Evolutionary conservation across 2,888 invertebrate species (phyloP), one percentile per base, ranked within the genome.

Genomic region (Lomographa bimaculata): DNA sequence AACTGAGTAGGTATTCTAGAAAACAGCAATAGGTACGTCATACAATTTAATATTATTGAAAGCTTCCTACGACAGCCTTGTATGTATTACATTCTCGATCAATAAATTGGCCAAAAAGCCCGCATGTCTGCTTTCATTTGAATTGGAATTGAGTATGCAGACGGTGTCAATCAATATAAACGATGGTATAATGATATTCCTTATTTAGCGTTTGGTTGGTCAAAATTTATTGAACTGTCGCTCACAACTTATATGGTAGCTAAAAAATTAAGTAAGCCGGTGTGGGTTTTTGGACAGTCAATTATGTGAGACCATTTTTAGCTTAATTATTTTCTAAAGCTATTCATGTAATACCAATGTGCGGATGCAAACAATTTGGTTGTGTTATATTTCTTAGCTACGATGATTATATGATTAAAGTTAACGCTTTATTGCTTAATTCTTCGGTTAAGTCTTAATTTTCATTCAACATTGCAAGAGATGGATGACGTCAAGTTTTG

Each of bases 61-160:
- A 28, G 10, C n/a, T n/a, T 21, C 6, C 21, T 4, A 23, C 1
- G 2, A n/a, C n/a, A 6, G 7, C 7, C 9, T 9, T 6, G 1
- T n/a, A 9, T 21, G 10, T 27, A 27, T 18, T 23, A 11, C 8
- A 27, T 21, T 17, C 16, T 17, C 16, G n/a, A n/a, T n/a, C 11
- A 12, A 29, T 35, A 34, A 38, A 41, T 46, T 39, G 25, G 19
- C 21, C 35, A 33, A 27, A 30, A 42, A 24, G 27, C 7, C 36
- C 7, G 19, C 39, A 25, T 19, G 30, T 17, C 30, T 12, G 29
- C 41, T 54, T 37, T 50, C 33, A 45, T 54, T 50, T 36, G 46
- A 53, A 54, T 54, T 48, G 33, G 42, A 42, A 52, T 54, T 50
- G 41, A 48, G 37, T 37, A 56, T 52, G 50, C 51, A 56, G 47